Conservation (phyloP, 53 echinoderm and acorn worm species). For the Actinopyga echinites region DNA sequence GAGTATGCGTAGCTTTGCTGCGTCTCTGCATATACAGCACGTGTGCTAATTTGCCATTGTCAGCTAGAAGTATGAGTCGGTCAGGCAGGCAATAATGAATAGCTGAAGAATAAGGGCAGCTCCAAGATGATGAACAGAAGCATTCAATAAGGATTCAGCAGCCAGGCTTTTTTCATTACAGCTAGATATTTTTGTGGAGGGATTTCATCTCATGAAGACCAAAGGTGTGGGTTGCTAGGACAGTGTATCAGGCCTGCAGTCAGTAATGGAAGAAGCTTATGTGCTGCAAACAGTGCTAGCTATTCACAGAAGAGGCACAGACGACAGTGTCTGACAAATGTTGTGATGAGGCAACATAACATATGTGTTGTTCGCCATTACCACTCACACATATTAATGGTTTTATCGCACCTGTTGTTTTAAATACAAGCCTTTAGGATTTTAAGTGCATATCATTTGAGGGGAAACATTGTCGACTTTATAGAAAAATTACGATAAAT, state of each 20-base stretch:
- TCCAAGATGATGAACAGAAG: not conserved
- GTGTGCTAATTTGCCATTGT: slow-evolving; percentile 44
- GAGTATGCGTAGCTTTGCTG: not conserved
- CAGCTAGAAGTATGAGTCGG: slow-evolving; percentile 16
- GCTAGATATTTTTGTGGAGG: slow-evolving; percentile 21
- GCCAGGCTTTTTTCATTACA: slow-evolving; percentile 45
- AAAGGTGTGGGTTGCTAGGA: slow-evolving; percentile 29
- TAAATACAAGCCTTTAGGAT: too few species aligned
- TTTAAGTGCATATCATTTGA: too few species aligned
- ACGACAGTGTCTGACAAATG: too few species aligned
- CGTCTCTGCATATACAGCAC: not conserved
- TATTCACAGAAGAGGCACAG: too few species aligned
- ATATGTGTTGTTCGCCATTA: too few species aligned
- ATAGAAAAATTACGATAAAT: too few species aligned
- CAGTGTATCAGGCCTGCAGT: not conserved
- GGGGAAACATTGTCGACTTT: too few species aligned
- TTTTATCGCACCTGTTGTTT: too few species aligned
- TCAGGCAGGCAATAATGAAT: slow-evolving; percentile 39
- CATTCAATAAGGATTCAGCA: slow-evolving; percentile 39
- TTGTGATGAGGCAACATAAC: too few species aligned
- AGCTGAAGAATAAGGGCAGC: slow-evolving; percentile 25
- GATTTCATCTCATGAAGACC: slow-evolving; percentile 34
- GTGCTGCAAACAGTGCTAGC: not conserved
- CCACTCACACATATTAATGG: too few species aligned
- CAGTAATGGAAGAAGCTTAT: not conserved